Evolutionary conservation across 2,888 invertebrate species (phyloP).

Genomic region (Pasiphila rectangulata): DNA sequence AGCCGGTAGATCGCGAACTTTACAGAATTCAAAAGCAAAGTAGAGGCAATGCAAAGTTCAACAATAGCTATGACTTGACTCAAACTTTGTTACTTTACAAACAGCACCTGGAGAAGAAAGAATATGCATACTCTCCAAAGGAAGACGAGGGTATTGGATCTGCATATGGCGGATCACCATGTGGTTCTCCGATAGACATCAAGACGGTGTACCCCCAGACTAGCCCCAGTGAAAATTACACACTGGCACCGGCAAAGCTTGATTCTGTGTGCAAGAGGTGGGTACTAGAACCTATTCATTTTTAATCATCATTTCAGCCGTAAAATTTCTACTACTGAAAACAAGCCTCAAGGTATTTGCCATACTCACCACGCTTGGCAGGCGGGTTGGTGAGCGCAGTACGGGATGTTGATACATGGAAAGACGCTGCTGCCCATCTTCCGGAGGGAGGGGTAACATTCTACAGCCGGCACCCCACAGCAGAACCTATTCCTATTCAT

Average conservation of each 20-base stretch:
- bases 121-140: conserved; percentile 58
- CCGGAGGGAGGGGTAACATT: too few species aligned
- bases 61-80: conserved; percentile 58
- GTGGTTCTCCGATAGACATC: conserved; percentile 52
- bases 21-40: conserved; percentile 67
- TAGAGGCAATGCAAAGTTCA: conserved; percentile 74
- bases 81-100: conserved; percentile 70
- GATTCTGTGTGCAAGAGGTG: conserved; percentile 70
- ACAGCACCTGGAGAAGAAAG: conserved; percentile 65
- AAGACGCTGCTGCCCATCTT: too few species aligned
- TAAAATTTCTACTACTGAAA: too few species aligned
- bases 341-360: too few species aligned
- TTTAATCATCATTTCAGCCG: too few species aligned
- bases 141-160: conserved; percentile 69
- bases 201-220: conserved; percentile 32
- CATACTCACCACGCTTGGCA: too few species aligned
- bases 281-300: too few species aligned
- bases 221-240: conserved; percentile 42
- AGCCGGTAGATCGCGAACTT: conserved; percentile 75
- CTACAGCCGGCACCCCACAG: too few species aligned
- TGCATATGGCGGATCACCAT: conserved; percentile 54
- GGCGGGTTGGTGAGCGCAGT: too few species aligned
- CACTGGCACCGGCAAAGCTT: conserved; percentile 63
- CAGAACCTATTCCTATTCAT: too few species aligned
- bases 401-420: too few species aligned